Evolutionary conservation across 2,888 invertebrate species (phyloP), one percentile per base, ranked within the genome.

Genomic region (Dolomedes plantarius): DNA sequence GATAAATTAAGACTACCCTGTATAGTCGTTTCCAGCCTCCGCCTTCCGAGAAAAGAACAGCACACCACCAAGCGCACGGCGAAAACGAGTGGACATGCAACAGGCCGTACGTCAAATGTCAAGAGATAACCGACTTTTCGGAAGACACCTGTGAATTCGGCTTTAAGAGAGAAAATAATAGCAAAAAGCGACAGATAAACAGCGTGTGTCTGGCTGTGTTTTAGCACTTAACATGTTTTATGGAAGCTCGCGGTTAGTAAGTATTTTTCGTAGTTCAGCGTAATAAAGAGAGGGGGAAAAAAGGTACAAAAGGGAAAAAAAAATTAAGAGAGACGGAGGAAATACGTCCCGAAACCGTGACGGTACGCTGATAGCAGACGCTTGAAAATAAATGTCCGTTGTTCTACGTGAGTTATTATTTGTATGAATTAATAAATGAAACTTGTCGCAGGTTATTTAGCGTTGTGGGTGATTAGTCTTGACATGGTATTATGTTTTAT

Each of bases 141-240:
- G 19, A 19, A 19, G 36, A 67, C 82, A 83, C 82, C 82, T 83
- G 82, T 77, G 76, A 50, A 69, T 41, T 32, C 23, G 67, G 32
- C 36, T 76, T 67, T 1, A 50, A 46, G 19, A 31, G 29, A 64
- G 31, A 50, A 46, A 71, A 74, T 2, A 46, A 46, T 2, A 46
- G 46, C 5, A 46, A 56, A 32, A 62, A 23, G 36, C 6, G 29
- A 29, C 65, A 79, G 73, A 82, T 56, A 46, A 32, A 82, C 72
- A 65, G 76, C 32, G 27, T 29, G 36, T 71, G 68, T 81, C 74
- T 39, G 11, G 29, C 67, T 50, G 65, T 73, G 68, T 67, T 81
- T 76, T 83, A 76, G 82, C 82, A 83, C 82, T 83, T 83, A 83
- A 72, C 71, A 83, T 83, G 75, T 46, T 76, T 83, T 83, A 83